These are phyloP conservation scores for Tineola bisselliella DNA, from an alignment of 2,888 invertebrate genomes.

Conservation along the genomic window DNA sequence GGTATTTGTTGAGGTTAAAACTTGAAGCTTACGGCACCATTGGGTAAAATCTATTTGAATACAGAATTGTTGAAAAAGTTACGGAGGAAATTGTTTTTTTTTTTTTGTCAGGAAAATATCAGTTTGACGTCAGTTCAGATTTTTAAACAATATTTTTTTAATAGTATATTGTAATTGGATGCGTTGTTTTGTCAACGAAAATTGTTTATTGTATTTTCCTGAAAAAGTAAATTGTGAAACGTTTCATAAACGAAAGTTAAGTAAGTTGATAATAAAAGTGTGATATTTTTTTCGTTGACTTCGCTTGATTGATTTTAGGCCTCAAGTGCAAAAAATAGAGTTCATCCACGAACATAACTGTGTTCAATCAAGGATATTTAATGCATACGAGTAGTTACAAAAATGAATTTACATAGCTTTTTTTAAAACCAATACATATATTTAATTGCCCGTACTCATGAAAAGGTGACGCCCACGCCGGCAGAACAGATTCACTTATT, in stretches of 20 bases:
- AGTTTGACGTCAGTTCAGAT: not conserved
- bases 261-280: no score
- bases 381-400: no score
- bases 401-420: no score
- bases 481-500: not conserved
- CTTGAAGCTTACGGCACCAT: conserved; percentile 2
- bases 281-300: no score
- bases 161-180: not conserved
- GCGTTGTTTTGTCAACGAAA: not conserved
- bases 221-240: no score
- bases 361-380: no score
- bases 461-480: not conserved
- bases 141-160: not conserved
- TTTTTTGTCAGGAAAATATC: not conserved
- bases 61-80: not conserved
- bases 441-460: not conserved
- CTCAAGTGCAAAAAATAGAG: no score
- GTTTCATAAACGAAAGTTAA: no score
- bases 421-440: no score
- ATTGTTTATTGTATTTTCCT: no score
- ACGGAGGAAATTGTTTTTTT: not conserved
- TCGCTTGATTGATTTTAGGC: no score
- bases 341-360: no score
- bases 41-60: conserved; percentile 4
- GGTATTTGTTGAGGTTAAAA: conserved; percentile 2